These are phyloP conservation scores for Anoplolepis gracilipes DNA, from an alignment of 1,140 invertebrate species.

Conservation along the genomic window DNA sequence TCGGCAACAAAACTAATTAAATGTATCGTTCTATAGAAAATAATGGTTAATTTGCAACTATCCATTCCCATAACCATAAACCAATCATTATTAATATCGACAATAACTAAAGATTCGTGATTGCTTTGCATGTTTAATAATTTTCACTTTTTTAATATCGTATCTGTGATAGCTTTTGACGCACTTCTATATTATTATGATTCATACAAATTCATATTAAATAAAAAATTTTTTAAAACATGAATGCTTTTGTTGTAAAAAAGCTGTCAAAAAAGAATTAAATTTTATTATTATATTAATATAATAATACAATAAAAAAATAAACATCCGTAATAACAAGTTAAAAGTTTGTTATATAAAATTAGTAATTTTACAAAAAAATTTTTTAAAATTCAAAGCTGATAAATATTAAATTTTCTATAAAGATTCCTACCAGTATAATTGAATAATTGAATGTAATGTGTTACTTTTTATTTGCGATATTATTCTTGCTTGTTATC, in stretches of 20 bases:
- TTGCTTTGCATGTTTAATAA: conserved; percentile 5
- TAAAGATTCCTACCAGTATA: neutral
- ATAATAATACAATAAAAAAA: neutral
- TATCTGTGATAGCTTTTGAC: neutral
- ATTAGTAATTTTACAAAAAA: neutral
- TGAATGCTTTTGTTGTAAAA: neutral
- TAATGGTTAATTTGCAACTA: conserved; percentile 22
- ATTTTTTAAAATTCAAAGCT: neutral
- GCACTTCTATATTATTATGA: neutral
- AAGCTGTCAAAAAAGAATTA: neutral
- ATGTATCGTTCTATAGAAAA: neutral
- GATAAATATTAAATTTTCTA: neutral
- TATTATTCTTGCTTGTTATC: conserved; percentile 8
- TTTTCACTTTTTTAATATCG: conserved; percentile 12
- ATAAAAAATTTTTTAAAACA: neutral
- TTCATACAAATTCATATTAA: neutral
- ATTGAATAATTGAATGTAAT: neutral
- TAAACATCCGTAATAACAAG: neutral
- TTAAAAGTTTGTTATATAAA: neutral
- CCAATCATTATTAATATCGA: neutral
- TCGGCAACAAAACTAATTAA: neutral
- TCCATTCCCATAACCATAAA: conserved; percentile 5
- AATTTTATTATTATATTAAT: neutral
- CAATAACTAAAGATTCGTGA: conserved; percentile 8
- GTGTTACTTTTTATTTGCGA: neutral